Evolutionary conservation across 2,888 invertebrate genomes (phyloP).

Genomic region (Eledone cirrhosa): DNA sequence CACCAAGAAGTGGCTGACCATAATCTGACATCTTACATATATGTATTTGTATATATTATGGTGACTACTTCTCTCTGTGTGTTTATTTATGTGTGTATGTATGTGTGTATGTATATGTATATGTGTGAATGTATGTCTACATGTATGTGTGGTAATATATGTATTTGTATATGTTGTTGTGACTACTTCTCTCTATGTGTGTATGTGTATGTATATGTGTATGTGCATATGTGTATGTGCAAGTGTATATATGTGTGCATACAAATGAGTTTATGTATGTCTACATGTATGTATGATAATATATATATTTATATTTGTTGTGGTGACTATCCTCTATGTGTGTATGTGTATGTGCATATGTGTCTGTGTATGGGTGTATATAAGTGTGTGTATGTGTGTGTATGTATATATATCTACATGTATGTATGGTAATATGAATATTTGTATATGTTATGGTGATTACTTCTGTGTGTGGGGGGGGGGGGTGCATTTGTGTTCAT

Average conservation of each 20-base stretch:
- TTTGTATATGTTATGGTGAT: no score
- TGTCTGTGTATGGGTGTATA: no score
- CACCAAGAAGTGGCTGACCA: no score
- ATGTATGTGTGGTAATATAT: background rate
- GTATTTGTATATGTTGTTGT: background rate
- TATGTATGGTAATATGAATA: no score
- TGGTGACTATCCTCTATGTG: no score
- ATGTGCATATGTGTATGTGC: background rate
- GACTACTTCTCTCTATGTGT: background rate
- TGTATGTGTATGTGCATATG: background rate
- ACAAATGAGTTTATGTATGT: background rate
- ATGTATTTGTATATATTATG: background rate
- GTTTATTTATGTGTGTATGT: background rate
- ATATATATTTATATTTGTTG: background rate
- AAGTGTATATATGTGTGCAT: constrained; percentile 16
- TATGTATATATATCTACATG: no score
- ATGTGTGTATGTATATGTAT: background rate
- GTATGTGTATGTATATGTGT: background rate
- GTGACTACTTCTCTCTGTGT: no score
- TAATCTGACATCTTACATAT: background rate
- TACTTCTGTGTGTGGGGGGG: no score
- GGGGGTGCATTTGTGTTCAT: no score
- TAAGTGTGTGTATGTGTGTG: no score
- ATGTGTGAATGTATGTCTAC: background rate
- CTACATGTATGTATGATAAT: background rate